Evolutionary conservation across 1,140 invertebrate genomes (phyloP), one percentile per base, ranked within the genome.

Genomic region (Drosophila lowei): DNA sequence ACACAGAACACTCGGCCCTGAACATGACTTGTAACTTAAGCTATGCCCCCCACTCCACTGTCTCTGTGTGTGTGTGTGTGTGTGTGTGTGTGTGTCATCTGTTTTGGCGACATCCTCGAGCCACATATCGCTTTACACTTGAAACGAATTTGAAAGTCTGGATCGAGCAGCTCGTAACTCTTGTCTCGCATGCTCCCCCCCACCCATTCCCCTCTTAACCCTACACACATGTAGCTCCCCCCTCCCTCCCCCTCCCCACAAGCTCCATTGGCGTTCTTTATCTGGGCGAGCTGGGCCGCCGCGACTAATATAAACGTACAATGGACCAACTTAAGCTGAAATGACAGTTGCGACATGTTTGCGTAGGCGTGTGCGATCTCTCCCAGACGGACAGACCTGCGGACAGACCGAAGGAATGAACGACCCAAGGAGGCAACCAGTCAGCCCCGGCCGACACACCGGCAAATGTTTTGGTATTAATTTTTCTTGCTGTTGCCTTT

Each of bases 261-360:
- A 43, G 71, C 68, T 72, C 63, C 70, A 73, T 73, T 72, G 70
- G 60, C 41, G 43, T 74, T 79, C 66, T 70, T 80, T 80, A 72
- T 79, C 59, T 86, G 75, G 46, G 50, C 21, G 55, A 61, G 53
- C 67, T 58, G 67, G 59, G 67, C 64, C 66, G 67, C 64, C 66
- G 67, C 84, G 79, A 88, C 88, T 88, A 90, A 90, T 90, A 90
- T 86, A 90, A 88, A 90, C 79, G 79, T 90, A 90, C 84, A 89
- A 88, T 85, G 83, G 88, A 73, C 83, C 72, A 86, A 90, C 72
- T 85, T 90, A 90, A 90, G 88, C 88, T 77, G 80, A 90, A 90
- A 90, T 90, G 89, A 85, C 88, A 90, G 77, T 90, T 90, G 88
- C 83, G 88, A 90, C 88, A 90, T 90, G 88, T 84, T 88, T 88